These are phyloP conservation scores for Hyppa rectilinea DNA, from an alignment of 2,888 invertebrate species.

Conservation along the genomic window DNA sequence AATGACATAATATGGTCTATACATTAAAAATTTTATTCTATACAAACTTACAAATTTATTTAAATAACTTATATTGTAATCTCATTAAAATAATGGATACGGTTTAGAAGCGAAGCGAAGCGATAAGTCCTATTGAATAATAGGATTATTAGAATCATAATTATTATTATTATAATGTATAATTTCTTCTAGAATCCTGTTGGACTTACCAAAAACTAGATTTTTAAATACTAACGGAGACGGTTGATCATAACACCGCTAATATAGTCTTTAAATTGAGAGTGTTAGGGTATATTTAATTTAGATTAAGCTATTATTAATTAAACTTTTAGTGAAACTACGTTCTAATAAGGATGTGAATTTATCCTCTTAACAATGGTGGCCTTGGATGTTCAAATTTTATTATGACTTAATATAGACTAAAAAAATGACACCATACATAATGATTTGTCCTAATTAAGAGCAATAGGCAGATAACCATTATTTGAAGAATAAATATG, in stretches of 20 bases:
- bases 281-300: conserved; percentile 15
- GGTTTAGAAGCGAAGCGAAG: conserved; percentile 26
- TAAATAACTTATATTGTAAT: conserved; percentile 4
- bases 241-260: conserved; percentile 17
- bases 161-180: background rate
- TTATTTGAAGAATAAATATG: too few relatives aligned
- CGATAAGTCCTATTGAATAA: too few relatives aligned
- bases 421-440: background rate
- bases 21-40: background rate
- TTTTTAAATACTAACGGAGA: conserved; percentile 5
- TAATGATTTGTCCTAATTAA: too few relatives aligned
- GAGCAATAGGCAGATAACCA: too few relatives aligned
- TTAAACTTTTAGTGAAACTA: too few relatives aligned
- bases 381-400: background rate
- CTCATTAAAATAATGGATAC: conserved; percentile 8
- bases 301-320: background rate
- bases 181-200: conserved; percentile 20
- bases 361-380: background rate
- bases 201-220: background rate
- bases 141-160: conserved; percentile 9
- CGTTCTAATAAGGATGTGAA: background rate
- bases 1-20: background rate
- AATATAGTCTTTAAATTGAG: conserved; percentile 14
- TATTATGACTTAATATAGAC: background rate
- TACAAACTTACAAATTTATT: too few relatives aligned